Base-by-base conservation (phyloP, 2,888 invertebrate species). In the Globia sparganii region DNA sequence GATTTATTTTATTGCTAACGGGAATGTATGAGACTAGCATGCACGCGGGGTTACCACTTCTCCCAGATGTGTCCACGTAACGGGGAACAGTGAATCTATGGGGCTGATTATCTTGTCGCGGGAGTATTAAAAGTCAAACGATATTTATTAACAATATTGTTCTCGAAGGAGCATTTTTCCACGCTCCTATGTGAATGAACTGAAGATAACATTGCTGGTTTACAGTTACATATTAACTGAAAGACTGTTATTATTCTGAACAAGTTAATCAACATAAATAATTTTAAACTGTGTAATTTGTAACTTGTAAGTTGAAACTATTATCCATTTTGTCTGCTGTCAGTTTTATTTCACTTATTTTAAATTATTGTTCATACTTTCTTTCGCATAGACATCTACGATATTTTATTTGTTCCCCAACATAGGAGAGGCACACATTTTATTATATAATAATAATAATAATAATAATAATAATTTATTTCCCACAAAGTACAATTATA, bases 111-210 rank as follows among this genome's bases (percentile, higher is more conserved):
- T 46, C 58, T 68, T 34, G 80, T 65, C 18, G n/a, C 65, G 18
- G 6, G 21, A 59, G 37, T 65, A 53, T 58, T 84, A 56, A 62
- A 70, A 72, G 72, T 72, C 84, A 67, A 59, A 68, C 18, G 5
- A 84, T 59, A 73, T 80, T 80, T 65, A 80, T 66, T 66, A 69
- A 31, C 74, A 58, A 73, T 49, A 75, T 84, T 69, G 75, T 81
- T 81, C 49, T 61, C 43, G 3, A 31, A 66, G 46, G 56, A 73
- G 46, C 11, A 62, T 31, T 49, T 67, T 84, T 59, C 81, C 81
- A 84, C 81, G 85, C 81, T 74, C 25, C 4, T 58, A 37, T n/a
- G 62, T 78, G 37, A 56, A 34, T 34, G 49, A 65, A 65, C 80
- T 65, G 11, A 25, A 64, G 56, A 43, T 28, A 59, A 61, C 37